Percentiles rank a stretch among this genome's conserved stretches.
phyloP scores from a whole-genome alignment of 30 jellyfish, hydroid and myxozoan species.

The Hydra vulgaris region DNA sequence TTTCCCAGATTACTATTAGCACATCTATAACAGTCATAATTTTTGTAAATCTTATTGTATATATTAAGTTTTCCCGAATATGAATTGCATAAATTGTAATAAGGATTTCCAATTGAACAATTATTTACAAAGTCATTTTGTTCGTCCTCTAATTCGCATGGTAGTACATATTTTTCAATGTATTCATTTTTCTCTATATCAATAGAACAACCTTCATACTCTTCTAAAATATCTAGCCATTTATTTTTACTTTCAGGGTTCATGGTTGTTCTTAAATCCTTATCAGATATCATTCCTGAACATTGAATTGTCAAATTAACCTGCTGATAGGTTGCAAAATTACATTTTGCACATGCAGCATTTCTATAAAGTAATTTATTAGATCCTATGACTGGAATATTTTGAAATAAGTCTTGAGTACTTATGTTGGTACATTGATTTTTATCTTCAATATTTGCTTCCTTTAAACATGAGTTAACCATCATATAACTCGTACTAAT shows the following conservation, averaged over 20 bases:
- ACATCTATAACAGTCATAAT: constrained; percentile 12
- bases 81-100: constrained; percentile 15
- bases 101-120: not conserved
- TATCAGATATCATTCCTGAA: not conserved
- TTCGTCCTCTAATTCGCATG: not conserved
- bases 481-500: not conserved
- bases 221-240: not conserved
- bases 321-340: not conserved
- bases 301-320: not conserved
- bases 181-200: not conserved
- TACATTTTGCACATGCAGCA: constrained; percentile 14
- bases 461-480: not conserved
- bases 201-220: not conserved
- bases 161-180: not conserved
- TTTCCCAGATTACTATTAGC: not conserved
- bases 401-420: not conserved
- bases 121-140: not conserved
- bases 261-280: too few species aligned
- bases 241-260: not conserved
- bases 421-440: not conserved
- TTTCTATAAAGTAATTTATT: constrained; percentile 2
- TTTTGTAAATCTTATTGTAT: not conserved
- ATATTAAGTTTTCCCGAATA: constrained; percentile 1
- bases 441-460: not conserved
- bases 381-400: constrained; percentile 5